A percentile compares a stretch with the other conserved stretches of the same genome.
These are phyloP conservation scores for Meteorus colon DNA, from an alignment of 2,888 invertebrate species.

Conservation along the genomic window DNA sequence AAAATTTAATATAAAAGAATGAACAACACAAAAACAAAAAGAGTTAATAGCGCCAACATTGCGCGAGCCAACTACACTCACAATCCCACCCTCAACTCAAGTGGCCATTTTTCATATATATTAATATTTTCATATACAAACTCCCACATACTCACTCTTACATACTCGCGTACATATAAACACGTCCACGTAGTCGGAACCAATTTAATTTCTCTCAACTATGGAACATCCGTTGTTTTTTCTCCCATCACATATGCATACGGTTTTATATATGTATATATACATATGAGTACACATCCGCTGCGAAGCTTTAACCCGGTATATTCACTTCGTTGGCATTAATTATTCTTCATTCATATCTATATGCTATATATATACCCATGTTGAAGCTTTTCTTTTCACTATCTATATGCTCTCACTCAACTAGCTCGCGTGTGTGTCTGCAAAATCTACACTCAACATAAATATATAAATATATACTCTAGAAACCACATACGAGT, in stretches of 20 bases:
- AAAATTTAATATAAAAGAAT: not conserved
- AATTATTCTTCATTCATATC: constrained; percentile 34
- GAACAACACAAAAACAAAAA: not conserved
- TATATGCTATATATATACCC: not conserved
- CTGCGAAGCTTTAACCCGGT: not conserved
- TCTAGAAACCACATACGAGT: constrained; percentile 23
- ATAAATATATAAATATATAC: constrained; percentile 38
- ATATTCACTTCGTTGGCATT: constrained; percentile 22
- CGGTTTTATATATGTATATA: not conserved
- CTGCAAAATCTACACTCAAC: constrained; percentile 23
- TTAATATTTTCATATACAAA: constrained; percentile 4
- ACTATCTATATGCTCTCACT: constrained; percentile 17
- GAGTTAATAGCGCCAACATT: not conserved
- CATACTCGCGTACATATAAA: not conserved
- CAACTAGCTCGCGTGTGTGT: not conserved
- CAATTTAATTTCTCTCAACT: constrained; percentile 23
- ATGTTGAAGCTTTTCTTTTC: constrained; percentile 26
- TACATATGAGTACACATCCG: constrained; percentile 1
- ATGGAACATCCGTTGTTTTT: constrained; percentile 3
- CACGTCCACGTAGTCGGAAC: not conserved
- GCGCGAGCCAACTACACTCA: not conserved
- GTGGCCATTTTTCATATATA: constrained; percentile 3
- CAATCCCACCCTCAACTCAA: not conserved
- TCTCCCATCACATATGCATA: constrained; percentile 1
- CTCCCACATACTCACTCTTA: not conserved